Evolutionary conservation across 2,797 vertebrate genomes (phyloP), one percentile per base, ranked within the genome.

Genomic region (Glossophaga mutica): DNA sequence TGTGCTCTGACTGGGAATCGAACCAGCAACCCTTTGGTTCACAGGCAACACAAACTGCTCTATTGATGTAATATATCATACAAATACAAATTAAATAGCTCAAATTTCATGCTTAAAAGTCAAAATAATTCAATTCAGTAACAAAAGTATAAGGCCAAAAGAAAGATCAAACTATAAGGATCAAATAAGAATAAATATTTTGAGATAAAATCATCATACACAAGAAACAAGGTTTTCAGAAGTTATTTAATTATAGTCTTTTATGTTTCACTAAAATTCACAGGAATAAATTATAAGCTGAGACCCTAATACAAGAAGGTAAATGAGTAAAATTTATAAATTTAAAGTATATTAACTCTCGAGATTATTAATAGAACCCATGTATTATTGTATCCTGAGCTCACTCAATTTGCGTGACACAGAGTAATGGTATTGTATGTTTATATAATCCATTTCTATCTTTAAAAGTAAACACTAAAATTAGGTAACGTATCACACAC

Each of bases 391-490:
- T 85, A n/a, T 39, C 22, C 37, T 79, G 22, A 87, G 39, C 55
- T 83, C 68, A 78, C 10, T 76, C 84, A 91, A 32, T 62, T 48
- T 90, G 16, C 21, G 78, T 94, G 26, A 83, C 78, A 57, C 21
- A 84, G 14, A 74, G 82, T 73, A 37, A 83, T 6, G 11, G 52
- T 26, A 89, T 0, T 74, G 10, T 10, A 50, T 24, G 5, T 37
- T 68, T 62, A 24, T 14, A 90, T 19, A 87, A 67, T 74, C 37
- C 74, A 87, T 65, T 78, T 83, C 86, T 87, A 48, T 11, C 59
- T 87, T 81, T 73, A 94, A 96, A 91, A 87, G 34, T 77, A 93
- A 94, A 70, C 48, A 48, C 34, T 84, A 83, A 91, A 86, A 91
- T 24, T 88, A 82, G 37, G 57, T 18, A 79, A 87, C 26, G 55